phyloP scores from a whole-genome alignment of 2,797 vertebrate genomes.

The Dermochelys coriacea region DNA sequence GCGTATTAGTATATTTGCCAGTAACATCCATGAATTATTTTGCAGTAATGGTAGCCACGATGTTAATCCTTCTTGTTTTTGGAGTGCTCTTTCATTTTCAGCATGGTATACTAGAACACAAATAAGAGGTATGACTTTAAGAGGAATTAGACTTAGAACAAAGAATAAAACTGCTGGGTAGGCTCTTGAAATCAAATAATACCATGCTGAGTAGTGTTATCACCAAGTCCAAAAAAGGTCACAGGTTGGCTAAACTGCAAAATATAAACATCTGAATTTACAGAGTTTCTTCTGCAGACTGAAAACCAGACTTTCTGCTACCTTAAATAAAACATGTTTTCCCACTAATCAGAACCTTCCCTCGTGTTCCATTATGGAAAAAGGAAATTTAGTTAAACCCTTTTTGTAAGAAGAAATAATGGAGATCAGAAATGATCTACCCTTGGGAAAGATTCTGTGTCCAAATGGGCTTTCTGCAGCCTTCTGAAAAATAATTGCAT shows the following conservation, averaged over 20 bases:
- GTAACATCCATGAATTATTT: not conserved
- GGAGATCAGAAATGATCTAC: constrained; percentile 2
- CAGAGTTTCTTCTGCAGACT: not conserved
- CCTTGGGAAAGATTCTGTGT: not conserved
- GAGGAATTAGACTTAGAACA: not conserved
- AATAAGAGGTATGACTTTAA: not conserved
- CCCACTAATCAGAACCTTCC: constrained; percentile 30
- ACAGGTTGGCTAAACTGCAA: not conserved
- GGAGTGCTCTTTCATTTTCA: not conserved
- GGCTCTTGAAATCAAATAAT: constrained; percentile 18
- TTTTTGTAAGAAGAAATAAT: constrained; percentile 47
- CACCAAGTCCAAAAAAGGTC: constrained; percentile 25
- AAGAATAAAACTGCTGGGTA: not conserved
- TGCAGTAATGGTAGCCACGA: not conserved
- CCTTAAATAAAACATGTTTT: constrained; percentile 40
- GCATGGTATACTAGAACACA: not conserved
- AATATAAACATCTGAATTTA: not conserved
- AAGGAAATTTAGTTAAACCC: constrained; percentile 45
- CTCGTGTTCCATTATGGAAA: constrained; percentile 19
- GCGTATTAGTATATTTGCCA: no score
- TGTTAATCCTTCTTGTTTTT: not conserved
- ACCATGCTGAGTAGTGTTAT: not conserved
- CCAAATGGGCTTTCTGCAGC: not conserved
- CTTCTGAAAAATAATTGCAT: not conserved
- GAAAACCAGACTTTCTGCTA: not conserved